A percentile compares a stretch with the other conserved stretches of the same genome.
These are phyloP conservation scores for Stichopus chloronotus DNA, from an alignment of 35 echinoderm and acorn worm species.

Conservation along the genomic window DNA sequence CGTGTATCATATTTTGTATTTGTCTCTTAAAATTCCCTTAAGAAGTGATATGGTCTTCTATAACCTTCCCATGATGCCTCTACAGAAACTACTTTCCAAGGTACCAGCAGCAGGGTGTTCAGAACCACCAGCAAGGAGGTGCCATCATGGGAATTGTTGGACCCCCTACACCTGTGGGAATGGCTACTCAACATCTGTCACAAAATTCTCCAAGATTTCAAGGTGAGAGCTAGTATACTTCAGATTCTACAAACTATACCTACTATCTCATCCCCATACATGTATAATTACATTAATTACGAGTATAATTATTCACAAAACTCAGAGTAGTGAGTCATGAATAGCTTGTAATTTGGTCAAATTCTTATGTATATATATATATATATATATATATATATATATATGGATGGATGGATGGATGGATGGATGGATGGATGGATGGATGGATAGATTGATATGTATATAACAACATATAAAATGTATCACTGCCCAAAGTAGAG, in stretches of 20 bases:
- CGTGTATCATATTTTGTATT: too few species aligned
- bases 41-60: not conserved
- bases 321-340: too few species aligned
- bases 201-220: conserved; percentile 47
- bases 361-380: conserved; percentile 5
- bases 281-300: conserved; percentile 10
- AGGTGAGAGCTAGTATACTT: not conserved
- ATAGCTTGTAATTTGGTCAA: too few species aligned
- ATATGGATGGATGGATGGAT: not conserved
- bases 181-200: conserved; percentile 87
- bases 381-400: too few species aligned
- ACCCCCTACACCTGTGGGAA: conserved; percentile 94
- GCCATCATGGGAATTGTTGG: conserved; percentile 99
- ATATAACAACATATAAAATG: too few species aligned
- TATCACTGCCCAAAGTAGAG: too few species aligned
- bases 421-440: too few species aligned
- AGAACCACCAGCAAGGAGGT: conserved; percentile 65
- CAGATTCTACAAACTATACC: not conserved
- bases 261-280: not conserved
- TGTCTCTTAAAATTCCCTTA: too few species aligned
- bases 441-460: too few species aligned
- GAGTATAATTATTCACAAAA: too few species aligned
- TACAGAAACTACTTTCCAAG: conserved; percentile 90
- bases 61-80: not conserved
- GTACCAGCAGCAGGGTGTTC: conserved; percentile 51